Evolutionary conservation across 2,888 invertebrate genomes (phyloP), one percentile per base, ranked within the genome.

Genomic region (Odontocerum albicorne): DNA sequence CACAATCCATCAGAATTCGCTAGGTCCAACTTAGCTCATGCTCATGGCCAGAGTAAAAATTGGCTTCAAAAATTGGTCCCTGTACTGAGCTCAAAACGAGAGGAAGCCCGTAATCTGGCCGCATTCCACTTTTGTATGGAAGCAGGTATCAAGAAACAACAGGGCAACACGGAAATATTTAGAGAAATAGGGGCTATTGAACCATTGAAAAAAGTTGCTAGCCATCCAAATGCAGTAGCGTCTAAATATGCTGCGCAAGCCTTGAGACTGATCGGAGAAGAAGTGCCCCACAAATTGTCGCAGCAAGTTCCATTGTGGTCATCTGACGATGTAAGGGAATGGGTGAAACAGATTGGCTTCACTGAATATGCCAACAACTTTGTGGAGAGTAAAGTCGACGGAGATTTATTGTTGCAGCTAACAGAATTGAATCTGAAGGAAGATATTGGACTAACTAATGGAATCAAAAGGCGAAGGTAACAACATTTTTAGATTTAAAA

Each of bases 101-200:
- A 96, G 68, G 98, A 98, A 73, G 97, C 98, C 0, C 84, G 96
- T 66, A 96, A 95, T 69, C 75, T 99, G 64, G 98, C 97, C 2
- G 96, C 98, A 27, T 99, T 98, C 71, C 99, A 99, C 70, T 92
- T 97, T 71, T 96, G 96, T 68, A 96, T 99, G 96, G 99, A 99
- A 73, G 97, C 98, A 8, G 94, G 94, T 31, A 97, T 99, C 50
- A 98, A 98, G 71, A 92, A 95, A 65, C 89, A 90, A 65, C 94
- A 94, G 71, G 91, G 91, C 3, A 92, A 92, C 61, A 92, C 92
- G 0, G 87, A 89, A 70, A 90, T 96, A 66, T 96, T 97, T 70
- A 82, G 87, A 58, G 93, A 95, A 72, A 97, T 99, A 63, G 94
- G 93, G 49, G 97, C 96, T 1, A 90, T 98, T 60, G 94, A 95